A percentile compares a stretch with the other conserved stretches of the same genome.
These are phyloP conservation scores for Acipenser ruthenus DNA, from an alignment of 2,797 vertebrate genomes.

Conservation along the genomic window DNA sequence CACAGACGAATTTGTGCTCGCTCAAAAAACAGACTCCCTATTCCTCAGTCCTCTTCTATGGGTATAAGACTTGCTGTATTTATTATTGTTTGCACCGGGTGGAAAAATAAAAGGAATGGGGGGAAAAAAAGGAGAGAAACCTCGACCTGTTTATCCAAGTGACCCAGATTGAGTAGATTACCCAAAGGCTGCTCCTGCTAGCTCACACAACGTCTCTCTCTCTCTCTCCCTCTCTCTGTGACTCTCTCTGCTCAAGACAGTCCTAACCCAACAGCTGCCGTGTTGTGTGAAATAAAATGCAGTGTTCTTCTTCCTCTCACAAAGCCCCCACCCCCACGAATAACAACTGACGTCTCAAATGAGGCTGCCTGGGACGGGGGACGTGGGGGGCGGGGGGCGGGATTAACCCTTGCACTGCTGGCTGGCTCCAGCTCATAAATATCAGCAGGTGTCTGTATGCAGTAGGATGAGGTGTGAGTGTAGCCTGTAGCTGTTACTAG, in stretches of 20 bases:
- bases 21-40: slow-evolving; percentile 44
- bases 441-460: slow-evolving; percentile 16
- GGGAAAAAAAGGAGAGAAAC: slow-evolving; percentile 20
- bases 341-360: slow-evolving; percentile 52
- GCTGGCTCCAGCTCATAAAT: slow-evolving; percentile 8
- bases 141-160: slow-evolving; percentile 52
- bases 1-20: slow-evolving; percentile 48
- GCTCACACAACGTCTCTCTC: slow-evolving; percentile 17
- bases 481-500: slow-evolving; percentile 2
- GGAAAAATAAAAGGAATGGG: slow-evolving; percentile 18
- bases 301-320: slow-evolving; percentile 45
- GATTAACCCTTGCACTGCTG: slow-evolving; percentile 18
- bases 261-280: slow-evolving; percentile 51
- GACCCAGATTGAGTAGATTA: slow-evolving; percentile 54
- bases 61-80: too few species aligned
- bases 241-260: slow-evolving; percentile 48
- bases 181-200: slow-evolving; percentile 37
- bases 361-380: slow-evolving; percentile 44
- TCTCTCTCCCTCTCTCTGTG: slow-evolving; percentile 6
- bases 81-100: background rate
- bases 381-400: slow-evolving; percentile 28
- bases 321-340: slow-evolving; percentile 57
- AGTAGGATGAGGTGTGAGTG: slow-evolving; percentile 33
- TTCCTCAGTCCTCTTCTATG: slow-evolving; percentile 21
- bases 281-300: slow-evolving; percentile 60